Evolutionary conservation across 2,113 vertebrate species (phyloP).

Genomic region (Cephalophus harveyi): DNA sequence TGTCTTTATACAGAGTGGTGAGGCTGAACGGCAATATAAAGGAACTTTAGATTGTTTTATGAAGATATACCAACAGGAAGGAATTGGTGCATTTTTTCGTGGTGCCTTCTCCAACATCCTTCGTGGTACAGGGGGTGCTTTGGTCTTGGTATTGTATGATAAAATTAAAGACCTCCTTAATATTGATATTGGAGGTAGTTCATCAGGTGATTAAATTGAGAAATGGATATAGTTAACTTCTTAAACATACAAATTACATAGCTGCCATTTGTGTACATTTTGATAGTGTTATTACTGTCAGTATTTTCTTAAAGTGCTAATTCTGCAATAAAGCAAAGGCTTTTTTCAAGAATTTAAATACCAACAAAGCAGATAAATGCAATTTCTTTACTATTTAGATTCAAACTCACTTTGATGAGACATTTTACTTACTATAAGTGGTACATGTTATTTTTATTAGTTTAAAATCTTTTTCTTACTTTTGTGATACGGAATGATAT

Average conservation of each 20-base stretch:
- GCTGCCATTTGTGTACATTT: constrained; percentile 49
- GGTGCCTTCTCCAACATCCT: constrained; percentile 72
- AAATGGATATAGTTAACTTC: constrained; percentile 12
- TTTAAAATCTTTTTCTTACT: constrained; percentile 39
- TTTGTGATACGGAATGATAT: constrained; percentile 35
- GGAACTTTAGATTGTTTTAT: constrained; percentile 70
- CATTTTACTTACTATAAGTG: constrained; percentile 19
- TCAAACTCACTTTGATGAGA: constrained; percentile 36
- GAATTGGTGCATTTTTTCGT: constrained; percentile 55
- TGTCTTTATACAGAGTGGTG: constrained; percentile 60
- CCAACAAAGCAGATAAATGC: constrained; percentile 25
- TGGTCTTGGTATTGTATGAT: constrained; percentile 73
- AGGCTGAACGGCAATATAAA: constrained; percentile 58
- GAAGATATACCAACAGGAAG: constrained; percentile 62
- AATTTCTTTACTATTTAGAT: constrained; percentile 18
- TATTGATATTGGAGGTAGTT: background rate
- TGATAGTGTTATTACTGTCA: constrained; percentile 47
- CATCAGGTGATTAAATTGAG: constrained; percentile 57
- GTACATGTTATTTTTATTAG: constrained; percentile 29
- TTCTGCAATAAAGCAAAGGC: constrained; percentile 30
- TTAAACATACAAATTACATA: constrained; percentile 34
- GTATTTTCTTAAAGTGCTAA: constrained; percentile 45
- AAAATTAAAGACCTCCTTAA: constrained; percentile 70
- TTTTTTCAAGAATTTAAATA: constrained; percentile 50
- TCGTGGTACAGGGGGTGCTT: constrained; percentile 70